These are phyloP conservation scores for Agonopterix heracliana DNA, from an alignment of 2,888 invertebrate species.

Conservation along the genomic window DNA sequence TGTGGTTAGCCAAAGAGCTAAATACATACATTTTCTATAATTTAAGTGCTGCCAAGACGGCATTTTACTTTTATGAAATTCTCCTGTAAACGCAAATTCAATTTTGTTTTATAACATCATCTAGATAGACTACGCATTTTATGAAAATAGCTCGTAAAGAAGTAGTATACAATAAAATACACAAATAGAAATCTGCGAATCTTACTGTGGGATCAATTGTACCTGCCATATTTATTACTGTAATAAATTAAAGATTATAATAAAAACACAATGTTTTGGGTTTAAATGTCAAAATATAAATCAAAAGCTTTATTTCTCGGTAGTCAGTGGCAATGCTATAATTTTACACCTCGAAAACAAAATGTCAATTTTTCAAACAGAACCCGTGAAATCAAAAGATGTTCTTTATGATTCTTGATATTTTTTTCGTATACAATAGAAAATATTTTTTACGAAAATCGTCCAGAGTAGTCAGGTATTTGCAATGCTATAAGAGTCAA, in stretches of 20 bases:
- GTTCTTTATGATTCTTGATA: not conserved
- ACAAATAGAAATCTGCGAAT: too few species aligned
- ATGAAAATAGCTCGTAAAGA: too few species aligned
- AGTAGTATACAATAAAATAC: too few species aligned
- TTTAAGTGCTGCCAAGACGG: not conserved
- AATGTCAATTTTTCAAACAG: slow-evolving; percentile 47
- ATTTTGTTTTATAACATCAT: too few species aligned
- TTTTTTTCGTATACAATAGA: slow-evolving; percentile 10
- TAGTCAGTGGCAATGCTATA: slow-evolving; percentile 39
- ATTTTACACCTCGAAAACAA: slow-evolving; percentile 63
- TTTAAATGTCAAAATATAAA: slow-evolving; percentile 64
- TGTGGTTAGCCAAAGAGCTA: slow-evolving; percentile 3
- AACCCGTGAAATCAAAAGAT: slow-evolving; percentile 40
- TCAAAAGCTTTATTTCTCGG: slow-evolving; percentile 48
- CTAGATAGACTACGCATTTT: too few species aligned
- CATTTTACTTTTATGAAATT: too few species aligned
- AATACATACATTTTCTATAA: slow-evolving; percentile 7
- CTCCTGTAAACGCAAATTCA: too few species aligned
- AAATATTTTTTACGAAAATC: slow-evolving; percentile 15
- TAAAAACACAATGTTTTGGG: slow-evolving; percentile 62
- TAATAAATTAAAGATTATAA: slow-evolving; percentile 56
- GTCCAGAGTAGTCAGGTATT: slow-evolving; percentile 7
- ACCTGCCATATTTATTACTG: slow-evolving; percentile 52
- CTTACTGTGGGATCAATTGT: too few species aligned
- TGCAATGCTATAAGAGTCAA: slow-evolving; percentile 38